These are phyloP conservation scores for Danaus melanippus DNA, from an alignment of 1,140 invertebrate species.

Conservation along the genomic window DNA sequence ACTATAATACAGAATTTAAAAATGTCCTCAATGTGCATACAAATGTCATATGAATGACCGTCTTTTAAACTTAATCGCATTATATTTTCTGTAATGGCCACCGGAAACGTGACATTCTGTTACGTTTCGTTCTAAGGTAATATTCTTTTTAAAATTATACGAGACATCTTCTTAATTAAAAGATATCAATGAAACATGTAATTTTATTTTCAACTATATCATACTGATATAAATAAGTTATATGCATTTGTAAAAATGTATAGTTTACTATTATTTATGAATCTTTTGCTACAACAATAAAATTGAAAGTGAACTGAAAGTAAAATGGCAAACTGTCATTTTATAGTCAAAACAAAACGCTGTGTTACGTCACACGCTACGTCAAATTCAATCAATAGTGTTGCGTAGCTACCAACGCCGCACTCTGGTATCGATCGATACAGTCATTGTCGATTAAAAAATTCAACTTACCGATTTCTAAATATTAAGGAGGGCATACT, in stretches of 20 bases:
- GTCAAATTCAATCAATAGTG: slow-evolving; percentile 29
- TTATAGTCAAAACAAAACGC: slow-evolving; percentile 21
- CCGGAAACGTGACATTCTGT: slow-evolving; percentile 44
- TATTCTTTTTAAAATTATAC: background rate
- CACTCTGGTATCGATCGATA: slow-evolving; percentile 35
- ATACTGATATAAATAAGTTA: slow-evolving; percentile 3
- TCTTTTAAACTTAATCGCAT: slow-evolving; percentile 35
- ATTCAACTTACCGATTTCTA: slow-evolving; percentile 59
- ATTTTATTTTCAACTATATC: too few species aligned
- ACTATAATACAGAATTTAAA: slow-evolving; percentile 16
- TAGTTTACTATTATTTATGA: background rate
- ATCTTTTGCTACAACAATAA: slow-evolving; percentile 1
- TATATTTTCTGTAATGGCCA: slow-evolving; percentile 49
- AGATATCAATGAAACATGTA: background rate
- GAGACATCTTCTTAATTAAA: background rate
- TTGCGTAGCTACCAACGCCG: slow-evolving; percentile 25
- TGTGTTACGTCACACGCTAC: slow-evolving; percentile 27
- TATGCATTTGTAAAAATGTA: slow-evolving; percentile 2
- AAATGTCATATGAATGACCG: slow-evolving; percentile 9
- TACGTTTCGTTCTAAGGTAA: slow-evolving; percentile 29
- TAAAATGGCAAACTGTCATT: slow-evolving; percentile 19
- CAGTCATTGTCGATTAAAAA: slow-evolving; percentile 13
- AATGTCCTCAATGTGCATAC: slow-evolving; percentile 23
- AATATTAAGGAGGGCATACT: slow-evolving; percentile 67
- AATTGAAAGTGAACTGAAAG: slow-evolving; percentile 13